These are phyloP conservation scores for Sycobia sp. DNA, from an alignment of 1,140 invertebrate genomes.

Conservation along the genomic window DNA sequence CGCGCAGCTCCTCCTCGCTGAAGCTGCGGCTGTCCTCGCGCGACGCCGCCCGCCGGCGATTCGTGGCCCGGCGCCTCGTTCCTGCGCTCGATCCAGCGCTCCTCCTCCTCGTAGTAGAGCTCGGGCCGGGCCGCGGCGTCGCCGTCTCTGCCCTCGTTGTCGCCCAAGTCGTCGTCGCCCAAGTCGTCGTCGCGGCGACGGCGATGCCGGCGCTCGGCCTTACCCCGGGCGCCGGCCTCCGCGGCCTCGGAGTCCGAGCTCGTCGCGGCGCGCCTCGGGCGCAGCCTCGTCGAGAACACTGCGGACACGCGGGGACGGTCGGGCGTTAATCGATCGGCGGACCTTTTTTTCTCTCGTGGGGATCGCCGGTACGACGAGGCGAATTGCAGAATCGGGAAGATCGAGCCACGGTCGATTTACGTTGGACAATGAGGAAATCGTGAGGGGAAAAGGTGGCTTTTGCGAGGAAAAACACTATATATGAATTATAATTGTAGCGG, in stretches of 20 bases:
- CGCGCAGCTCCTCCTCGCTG: slow-evolving; percentile 57
- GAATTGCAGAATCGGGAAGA: too few relatives aligned
- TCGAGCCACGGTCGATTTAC: too few relatives aligned
- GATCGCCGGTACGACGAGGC: too few relatives aligned
- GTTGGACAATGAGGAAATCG: too few relatives aligned
- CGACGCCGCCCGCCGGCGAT: slow-evolving; percentile 30
- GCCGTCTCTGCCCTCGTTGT: slow-evolving; percentile 11
- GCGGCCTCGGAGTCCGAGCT: slow-evolving; percentile 48
- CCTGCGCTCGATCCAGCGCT: slow-evolving; percentile 54
- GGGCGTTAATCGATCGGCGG: too few relatives aligned
- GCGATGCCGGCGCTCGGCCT: background rate
- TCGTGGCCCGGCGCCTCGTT: slow-evolving; percentile 48
- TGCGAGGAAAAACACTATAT: too few relatives aligned
- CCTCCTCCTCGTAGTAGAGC: slow-evolving; percentile 56
- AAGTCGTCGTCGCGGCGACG: too few relatives aligned
- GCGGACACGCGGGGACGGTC: too few relatives aligned
- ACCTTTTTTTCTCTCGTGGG: too few relatives aligned
- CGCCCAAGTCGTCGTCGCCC: too few relatives aligned
- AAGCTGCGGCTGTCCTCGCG: slow-evolving; percentile 54
- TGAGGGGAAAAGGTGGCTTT: too few relatives aligned
- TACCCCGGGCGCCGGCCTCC: background rate
- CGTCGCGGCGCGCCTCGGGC: slow-evolving; percentile 42
- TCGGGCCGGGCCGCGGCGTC: slow-evolving; percentile 43
- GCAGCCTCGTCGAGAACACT: slow-evolving; percentile 55
- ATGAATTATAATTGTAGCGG: too few relatives aligned